These are phyloP conservation scores for Anser cygnoides DNA, from an alignment of 2,113 vertebrate species.

Conservation along the genomic window DNA sequence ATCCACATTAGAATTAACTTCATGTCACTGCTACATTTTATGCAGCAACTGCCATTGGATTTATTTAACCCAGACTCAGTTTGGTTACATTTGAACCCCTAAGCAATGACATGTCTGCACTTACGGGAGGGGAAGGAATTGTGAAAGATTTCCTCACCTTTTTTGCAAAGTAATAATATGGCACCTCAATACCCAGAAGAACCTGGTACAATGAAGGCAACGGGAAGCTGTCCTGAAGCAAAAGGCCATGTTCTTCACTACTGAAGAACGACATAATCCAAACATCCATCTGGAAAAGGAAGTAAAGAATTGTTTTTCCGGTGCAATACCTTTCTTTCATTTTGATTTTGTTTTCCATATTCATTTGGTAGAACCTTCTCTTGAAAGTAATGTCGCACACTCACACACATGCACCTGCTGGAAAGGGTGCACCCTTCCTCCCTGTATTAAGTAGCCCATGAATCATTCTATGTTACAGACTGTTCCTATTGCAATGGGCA, in stretches of 20 bases:
- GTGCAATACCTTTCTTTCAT: neutral
- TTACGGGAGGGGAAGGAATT: neutral
- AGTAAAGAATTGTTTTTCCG: neutral
- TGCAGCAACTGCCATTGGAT: neutral
- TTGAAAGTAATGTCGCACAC: neutral
- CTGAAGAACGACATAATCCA: conserved; percentile 90
- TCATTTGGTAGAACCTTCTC: neutral
- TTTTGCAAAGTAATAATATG: conserved; percentile 92
- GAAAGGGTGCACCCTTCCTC: neutral
- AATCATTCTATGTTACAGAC: neutral
- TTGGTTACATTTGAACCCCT: neutral
- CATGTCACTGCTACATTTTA: neutral
- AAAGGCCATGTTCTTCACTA: conserved; percentile 91
- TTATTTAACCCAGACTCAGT: neutral
- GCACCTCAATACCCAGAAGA: conserved; percentile 90
- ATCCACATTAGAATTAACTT: neutral
- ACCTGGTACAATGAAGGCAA: conserved; percentile 79
- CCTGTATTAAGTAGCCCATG: neutral
- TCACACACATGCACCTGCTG: neutral
- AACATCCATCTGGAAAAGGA: conserved; percentile 79
- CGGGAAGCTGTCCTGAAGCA: conserved; percentile 89
- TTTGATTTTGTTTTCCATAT: conserved; percentile 25
- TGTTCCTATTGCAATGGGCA: neutral
- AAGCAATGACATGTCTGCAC: neutral
- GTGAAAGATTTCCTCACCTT: conserved; percentile 79